These are phyloP conservation scores for Aphelenchoides besseyi DNA, from an alignment of 1,140 invertebrate species.

Conservation along the genomic window DNA sequence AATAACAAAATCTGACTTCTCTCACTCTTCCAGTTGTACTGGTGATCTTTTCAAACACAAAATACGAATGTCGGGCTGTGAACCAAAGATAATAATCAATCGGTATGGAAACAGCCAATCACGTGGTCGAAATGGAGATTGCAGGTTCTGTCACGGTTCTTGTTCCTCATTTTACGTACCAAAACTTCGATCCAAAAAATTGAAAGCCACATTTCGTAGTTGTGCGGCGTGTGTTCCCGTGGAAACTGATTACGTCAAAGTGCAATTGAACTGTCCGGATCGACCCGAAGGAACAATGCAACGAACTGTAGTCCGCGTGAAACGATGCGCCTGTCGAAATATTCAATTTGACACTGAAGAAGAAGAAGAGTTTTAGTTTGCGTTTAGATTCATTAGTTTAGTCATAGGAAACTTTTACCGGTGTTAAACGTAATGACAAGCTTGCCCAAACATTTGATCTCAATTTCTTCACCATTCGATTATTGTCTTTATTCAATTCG, in stretches of 20 bases:
- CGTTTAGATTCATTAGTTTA: not conserved
- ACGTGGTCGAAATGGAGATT: slow-evolving; percentile 24
- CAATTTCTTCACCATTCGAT: no score
- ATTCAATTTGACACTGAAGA: slow-evolving; percentile 35
- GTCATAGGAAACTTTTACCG: no score
- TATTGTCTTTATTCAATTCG: slow-evolving; percentile 7
- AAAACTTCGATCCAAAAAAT: slow-evolving; percentile 45
- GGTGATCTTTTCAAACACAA: slow-evolving; percentile 51
- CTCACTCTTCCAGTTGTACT: no score
- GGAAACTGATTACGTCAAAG: slow-evolving; percentile 44
- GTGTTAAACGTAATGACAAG: no score
- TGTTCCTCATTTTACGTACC: slow-evolving; percentile 54
- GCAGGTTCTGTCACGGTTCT: slow-evolving; percentile 53
- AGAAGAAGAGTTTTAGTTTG: slow-evolving; percentile 18
- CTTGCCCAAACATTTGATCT: no score
- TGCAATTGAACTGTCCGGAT: slow-evolving; percentile 46
- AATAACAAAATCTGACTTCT: no score
- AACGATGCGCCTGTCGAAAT: slow-evolving; percentile 43
- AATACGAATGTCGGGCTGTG: slow-evolving; percentile 39
- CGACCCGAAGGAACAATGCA: slow-evolving; percentile 32
- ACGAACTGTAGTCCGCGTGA: slow-evolving; percentile 43
- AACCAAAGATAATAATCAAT: slow-evolving; percentile 46
- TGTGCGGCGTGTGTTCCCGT: slow-evolving; percentile 51
- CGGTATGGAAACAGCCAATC: slow-evolving; percentile 26
- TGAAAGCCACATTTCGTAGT: slow-evolving; percentile 52